Evolutionary conservation across 2,113 vertebrate species (phyloP).

Genomic region (Chunga burmeisteri): DNA sequence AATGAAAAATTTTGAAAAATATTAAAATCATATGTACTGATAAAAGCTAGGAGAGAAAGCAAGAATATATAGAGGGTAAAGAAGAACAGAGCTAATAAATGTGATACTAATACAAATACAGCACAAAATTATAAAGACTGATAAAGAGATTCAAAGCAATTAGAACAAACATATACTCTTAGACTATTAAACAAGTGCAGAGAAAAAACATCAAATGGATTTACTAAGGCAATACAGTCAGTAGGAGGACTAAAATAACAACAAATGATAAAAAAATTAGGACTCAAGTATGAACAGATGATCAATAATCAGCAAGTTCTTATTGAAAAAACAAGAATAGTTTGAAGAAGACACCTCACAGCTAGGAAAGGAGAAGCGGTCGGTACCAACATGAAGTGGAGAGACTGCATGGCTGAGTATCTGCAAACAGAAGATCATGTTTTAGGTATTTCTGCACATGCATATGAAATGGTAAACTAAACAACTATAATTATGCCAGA

Average conservation of each 20-base stretch:
- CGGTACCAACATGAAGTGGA: not conserved
- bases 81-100: not conserved
- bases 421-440: not conserved
- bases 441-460: not conserved
- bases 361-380: not conserved
- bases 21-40: not conserved
- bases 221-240: not conserved
- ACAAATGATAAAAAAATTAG: not conserved
- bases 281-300: not conserved
- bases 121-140: not conserved
- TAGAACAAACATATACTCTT: not conserved
- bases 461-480: not conserved
- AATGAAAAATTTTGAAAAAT: slow-evolving; percentile 9
- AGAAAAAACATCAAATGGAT: not conserved
- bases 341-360: not conserved
- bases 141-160: not conserved
- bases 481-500: not conserved
- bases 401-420: not conserved
- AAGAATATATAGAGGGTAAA: not conserved
- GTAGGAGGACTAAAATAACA: not conserved
- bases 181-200: not conserved
- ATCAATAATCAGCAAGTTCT: not conserved
- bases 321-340: not conserved
- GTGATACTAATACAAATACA: not conserved
- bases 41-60: not conserved